Evolutionary conservation across 64 coral and sea anemone genomes (phyloP).

Genomic region (Acropora tenuis): DNA sequence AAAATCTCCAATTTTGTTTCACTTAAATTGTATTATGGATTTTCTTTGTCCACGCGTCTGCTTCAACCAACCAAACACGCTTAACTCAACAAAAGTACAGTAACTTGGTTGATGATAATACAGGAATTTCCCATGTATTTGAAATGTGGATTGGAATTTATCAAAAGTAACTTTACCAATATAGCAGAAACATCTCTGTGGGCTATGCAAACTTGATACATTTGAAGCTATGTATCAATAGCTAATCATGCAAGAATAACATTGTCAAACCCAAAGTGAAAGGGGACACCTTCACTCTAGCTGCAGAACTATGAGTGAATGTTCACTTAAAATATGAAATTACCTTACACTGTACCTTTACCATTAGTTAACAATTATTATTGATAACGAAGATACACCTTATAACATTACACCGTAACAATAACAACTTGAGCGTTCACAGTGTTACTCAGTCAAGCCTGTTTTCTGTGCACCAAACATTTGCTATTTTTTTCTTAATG

Average conservation of each 20-base stretch:
- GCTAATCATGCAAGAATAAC: not conserved
- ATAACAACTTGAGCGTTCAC: slow-evolving; percentile 1
- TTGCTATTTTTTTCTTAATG: not conserved
- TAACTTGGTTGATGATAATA: no score
- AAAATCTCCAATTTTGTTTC: not conserved
- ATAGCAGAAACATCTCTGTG: not conserved
- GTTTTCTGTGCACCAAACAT: slow-evolving; percentile 1
- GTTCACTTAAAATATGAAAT: not conserved
- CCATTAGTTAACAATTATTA: not conserved
- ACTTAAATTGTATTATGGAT: not conserved
- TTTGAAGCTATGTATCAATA: not conserved
- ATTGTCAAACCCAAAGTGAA: not conserved
- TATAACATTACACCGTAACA: not conserved
- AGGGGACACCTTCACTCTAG: not conserved
- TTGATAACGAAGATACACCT: slow-evolving; percentile 3
- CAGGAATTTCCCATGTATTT: no score
- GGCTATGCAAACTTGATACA: not conserved
- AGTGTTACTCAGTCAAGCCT: not conserved
- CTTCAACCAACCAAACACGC: not conserved
- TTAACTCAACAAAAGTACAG: not conserved
- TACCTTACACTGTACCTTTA: not conserved
- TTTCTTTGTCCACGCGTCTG: not conserved
- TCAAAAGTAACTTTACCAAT: not conserved
- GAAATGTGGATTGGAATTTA: no score
- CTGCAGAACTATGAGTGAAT: slow-evolving; percentile 5